Evolutionary conservation across 2,797 vertebrate species (phyloP).

Genomic region (Aplochiton taeniatus): DNA sequence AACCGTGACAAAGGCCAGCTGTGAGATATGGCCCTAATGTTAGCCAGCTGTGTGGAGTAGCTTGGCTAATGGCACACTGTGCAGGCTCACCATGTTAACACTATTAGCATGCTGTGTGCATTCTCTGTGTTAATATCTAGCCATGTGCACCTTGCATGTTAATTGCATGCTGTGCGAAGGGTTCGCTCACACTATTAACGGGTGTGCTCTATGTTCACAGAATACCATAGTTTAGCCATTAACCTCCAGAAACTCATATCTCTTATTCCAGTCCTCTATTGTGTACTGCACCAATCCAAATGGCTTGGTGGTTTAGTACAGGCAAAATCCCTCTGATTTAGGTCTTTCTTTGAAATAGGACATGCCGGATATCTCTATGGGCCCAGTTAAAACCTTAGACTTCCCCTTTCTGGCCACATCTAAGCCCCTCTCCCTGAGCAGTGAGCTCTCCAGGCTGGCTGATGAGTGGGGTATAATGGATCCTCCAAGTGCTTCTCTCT

Average conservation of each 20-base stretch:
- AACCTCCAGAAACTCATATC: not conserved
- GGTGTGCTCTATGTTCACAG: not conserved
- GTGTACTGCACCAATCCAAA: too few relatives aligned
- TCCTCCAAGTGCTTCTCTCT: not conserved
- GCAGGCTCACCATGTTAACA: not conserved
- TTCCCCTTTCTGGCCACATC: conserved; percentile 1
- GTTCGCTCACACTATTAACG: not conserved
- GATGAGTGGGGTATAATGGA: conserved; percentile 11
- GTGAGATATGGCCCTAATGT: not conserved
- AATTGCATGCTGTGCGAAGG: not conserved
- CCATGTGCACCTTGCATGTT: not conserved
- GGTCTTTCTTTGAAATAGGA: not conserved
- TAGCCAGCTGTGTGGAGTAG: not conserved
- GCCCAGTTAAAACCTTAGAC: not conserved
- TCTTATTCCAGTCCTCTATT: too few relatives aligned
- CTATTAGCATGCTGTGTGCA: conserved; percentile 1
- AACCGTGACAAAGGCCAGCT: conserved; percentile 11
- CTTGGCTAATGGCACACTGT: not conserved
- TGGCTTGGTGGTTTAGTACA: not conserved
- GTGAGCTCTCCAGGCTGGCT: conserved; percentile 1
- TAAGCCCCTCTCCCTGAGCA: conserved; percentile 3
- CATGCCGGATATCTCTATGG: not conserved
- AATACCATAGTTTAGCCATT: not conserved
- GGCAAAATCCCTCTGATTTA: not conserved
- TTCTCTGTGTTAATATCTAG: not conserved